These are phyloP conservation scores for Marmota flaviventris DNA, from an alignment of 2,113 vertebrate species.

Conservation along the genomic window DNA sequence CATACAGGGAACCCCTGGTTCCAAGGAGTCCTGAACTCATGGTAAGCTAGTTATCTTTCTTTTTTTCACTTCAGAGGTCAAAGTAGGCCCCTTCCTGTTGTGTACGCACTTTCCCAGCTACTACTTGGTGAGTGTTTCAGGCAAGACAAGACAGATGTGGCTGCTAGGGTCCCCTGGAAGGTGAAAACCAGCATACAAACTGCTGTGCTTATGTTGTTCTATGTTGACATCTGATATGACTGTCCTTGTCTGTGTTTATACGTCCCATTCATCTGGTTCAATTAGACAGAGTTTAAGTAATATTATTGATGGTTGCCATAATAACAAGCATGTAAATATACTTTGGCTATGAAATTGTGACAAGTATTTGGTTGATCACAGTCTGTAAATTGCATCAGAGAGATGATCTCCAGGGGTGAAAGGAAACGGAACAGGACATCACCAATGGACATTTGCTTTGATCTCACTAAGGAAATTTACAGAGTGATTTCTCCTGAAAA, in stretches of 20 bases:
- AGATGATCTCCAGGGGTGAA: conserved; percentile 69
- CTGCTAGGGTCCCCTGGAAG: not conserved
- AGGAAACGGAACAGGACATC: conserved; percentile 69
- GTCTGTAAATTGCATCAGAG: conserved; percentile 77
- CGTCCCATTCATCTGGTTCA: conserved; percentile 73
- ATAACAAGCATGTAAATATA: conserved; percentile 71
- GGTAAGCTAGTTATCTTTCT: not conserved
- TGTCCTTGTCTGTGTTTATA: conserved; percentile 81
- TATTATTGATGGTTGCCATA: conserved; percentile 81
- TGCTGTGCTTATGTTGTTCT: conserved; percentile 54
- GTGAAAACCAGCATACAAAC: conserved; percentile 2
- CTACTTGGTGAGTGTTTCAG: not conserved
- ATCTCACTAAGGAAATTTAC: conserved; percentile 73
- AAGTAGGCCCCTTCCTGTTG: not conserved
- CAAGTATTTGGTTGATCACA: conserved; percentile 83
- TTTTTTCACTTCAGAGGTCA: conserved; percentile 19
- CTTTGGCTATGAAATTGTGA: conserved; percentile 70
- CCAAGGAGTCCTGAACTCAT: not conserved
- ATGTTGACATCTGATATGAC: conserved; percentile 71
- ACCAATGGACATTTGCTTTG: conserved; percentile 71
- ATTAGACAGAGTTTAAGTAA: conserved; percentile 77
- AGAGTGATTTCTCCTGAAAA: conserved; percentile 60
- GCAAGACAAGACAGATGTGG: not conserved
- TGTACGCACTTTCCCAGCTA: not conserved
- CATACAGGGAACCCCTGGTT: not conserved